Percentiles rank a stretch among this genome's conserved stretches.
Conservation (phyloP, 2,888 invertebrate species). For the Polietes domitor region DNA sequence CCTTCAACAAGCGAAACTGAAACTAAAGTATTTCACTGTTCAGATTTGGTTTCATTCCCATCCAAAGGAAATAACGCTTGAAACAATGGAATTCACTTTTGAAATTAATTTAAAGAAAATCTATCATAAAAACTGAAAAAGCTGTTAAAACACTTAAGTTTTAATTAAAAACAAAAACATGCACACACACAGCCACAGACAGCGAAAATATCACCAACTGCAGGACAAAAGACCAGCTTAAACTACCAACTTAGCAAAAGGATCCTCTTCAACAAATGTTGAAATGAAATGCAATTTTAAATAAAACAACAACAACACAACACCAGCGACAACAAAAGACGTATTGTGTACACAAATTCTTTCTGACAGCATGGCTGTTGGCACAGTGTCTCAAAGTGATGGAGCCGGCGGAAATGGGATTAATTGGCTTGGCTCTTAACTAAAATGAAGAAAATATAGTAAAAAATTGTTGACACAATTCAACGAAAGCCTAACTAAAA, state of each 20-base stretch:
- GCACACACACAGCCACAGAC: not conserved
- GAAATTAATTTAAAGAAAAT: conserved; percentile 53
- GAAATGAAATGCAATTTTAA: conserved; percentile 58
- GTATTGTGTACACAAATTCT: not conserved
- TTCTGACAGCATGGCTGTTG: not conserved
- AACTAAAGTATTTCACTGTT: not conserved
- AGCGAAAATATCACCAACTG: not conserved
- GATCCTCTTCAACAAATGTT: conserved; percentile 37
- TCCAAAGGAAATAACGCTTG: not conserved
- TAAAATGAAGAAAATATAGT: too few species aligned
- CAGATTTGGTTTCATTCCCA: not conserved
- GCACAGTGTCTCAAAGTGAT: not conserved
- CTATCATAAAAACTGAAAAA: conserved; percentile 51
- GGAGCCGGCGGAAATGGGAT: too few species aligned
- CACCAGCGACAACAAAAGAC: conserved; percentile 4
- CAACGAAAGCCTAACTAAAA: too few species aligned
- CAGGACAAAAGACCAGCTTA: conserved; percentile 46
- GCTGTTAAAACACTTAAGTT: conserved; percentile 66
- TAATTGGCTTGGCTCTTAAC: too few species aligned
- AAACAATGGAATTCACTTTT: conserved; percentile 31
- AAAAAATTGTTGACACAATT: too few species aligned
- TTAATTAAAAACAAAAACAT: conserved; percentile 62
- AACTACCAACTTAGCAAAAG: conserved; percentile 47
- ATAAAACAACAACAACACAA: conserved; percentile 18
- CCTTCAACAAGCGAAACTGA: not conserved